Conservation (phyloP, 2,888 invertebrate species). For the Didymodactylos carnosus region DNA sequence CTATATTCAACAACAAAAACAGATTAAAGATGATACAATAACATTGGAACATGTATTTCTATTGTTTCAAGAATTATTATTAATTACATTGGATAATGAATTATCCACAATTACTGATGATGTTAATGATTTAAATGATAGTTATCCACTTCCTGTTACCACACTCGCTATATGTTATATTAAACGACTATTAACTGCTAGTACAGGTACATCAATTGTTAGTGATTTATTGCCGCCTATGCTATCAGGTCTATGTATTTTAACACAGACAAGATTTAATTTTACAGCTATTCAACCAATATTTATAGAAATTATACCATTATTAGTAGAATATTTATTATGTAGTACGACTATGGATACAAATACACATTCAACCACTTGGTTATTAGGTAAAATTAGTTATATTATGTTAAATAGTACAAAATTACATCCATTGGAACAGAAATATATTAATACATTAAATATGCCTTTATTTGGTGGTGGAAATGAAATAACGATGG, state of each 20-base stretch:
- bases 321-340: background rate
- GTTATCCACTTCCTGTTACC: no score
- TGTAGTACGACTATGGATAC: no score
- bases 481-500: background rate
- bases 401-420: background rate
- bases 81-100: background rate
- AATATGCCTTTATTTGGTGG: background rate
- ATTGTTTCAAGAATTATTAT: background rate
- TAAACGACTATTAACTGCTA: background rate
- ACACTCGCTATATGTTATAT: background rate
- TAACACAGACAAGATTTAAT: background rate
- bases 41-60: background rate
- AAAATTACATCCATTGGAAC: background rate
- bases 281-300: background rate
- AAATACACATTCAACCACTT: background rate
- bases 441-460: background rate
- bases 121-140: no score
- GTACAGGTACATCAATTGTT: rapidly evolving
- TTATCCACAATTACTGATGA: background rate
- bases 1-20: background rate
- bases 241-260: background rate
- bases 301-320: background rate
- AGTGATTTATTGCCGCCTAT: background rate
- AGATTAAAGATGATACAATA: background rate
- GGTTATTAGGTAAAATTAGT: background rate